Percentiles rank a stretch among this genome's conserved stretches.
Conservation (phyloP, 2,797 vertebrate species). For the Podarcis lilfordi region DNA sequence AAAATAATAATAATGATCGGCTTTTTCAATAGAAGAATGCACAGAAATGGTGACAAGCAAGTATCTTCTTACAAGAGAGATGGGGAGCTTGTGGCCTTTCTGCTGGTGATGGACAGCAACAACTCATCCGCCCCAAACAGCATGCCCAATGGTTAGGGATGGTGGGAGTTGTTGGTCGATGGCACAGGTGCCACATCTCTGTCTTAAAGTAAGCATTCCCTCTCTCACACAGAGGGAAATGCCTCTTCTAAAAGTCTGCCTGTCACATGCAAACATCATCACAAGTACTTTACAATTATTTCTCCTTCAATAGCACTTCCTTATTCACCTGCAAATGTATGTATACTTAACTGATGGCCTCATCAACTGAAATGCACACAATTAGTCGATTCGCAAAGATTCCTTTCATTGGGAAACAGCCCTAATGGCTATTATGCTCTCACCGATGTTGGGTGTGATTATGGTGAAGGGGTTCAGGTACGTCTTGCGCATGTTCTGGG, state of each 20-base stretch:
- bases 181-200: no score
- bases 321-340: neutral
- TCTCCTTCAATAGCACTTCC: neutral
- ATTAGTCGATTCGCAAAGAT: neutral
- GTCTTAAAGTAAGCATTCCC: neutral
- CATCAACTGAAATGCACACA: neutral
- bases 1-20: neutral
- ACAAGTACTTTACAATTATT: neutral
- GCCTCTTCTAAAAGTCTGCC: neutral
- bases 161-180: no score
- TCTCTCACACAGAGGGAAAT: neutral
- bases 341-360: neutral
- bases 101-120: no score
- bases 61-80: neutral
- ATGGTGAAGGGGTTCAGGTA: conserved; percentile 98
- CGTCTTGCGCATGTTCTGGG: conserved; percentile 96
- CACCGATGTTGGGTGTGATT: conserved; percentile 95
- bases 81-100: no score
- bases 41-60: neutral
- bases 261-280: neutral
- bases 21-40: neutral
- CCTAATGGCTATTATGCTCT: conserved; percentile 45
- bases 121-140: no score
- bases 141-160: no score
- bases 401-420: neutral